Conservation (phyloP, 2,113 vertebrate genomes). For the Osmerus mordax region DNA sequence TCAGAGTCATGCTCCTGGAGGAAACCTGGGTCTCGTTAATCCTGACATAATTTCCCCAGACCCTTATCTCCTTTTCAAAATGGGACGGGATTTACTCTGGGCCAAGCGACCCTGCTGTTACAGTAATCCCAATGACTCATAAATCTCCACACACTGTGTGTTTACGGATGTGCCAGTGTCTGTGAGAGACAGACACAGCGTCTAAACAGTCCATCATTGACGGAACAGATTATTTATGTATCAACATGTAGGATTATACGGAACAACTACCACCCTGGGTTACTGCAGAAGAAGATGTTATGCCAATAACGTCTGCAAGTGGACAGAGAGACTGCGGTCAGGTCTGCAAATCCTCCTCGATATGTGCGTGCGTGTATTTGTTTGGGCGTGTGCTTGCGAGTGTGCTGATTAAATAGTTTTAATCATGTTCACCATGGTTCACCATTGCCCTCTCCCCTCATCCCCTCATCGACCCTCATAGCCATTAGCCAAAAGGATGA, state of each 20-base stretch:
- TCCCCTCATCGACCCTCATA: too few species aligned
- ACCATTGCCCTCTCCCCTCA: too few species aligned
- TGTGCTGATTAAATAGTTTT: not conserved
- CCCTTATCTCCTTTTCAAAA: slow-evolving; percentile 44
- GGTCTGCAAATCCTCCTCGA: too few species aligned
- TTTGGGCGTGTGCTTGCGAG: not conserved
- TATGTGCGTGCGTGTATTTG: not conserved
- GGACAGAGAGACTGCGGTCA: too few species aligned
- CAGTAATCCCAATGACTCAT: slow-evolving; percentile 42
- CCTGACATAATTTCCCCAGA: slow-evolving; percentile 43
- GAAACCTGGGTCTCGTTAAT: slow-evolving; percentile 23
- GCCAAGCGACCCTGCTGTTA: slow-evolving; percentile 34
- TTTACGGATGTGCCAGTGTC: not conserved
- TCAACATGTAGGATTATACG: too few species aligned
- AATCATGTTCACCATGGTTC: not conserved
- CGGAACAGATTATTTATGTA: too few species aligned
- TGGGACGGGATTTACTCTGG: slow-evolving; percentile 46
- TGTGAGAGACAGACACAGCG: not conserved
- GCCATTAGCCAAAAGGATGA: not conserved
- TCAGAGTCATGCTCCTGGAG: slow-evolving; percentile 5
- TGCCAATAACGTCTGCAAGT: not conserved
- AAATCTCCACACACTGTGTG: slow-evolving; percentile 29
- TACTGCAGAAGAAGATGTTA: not conserved
- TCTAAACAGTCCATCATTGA: not conserved
- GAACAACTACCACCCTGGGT: too few species aligned